Conservation (phyloP, 92 coral and sea anemone species). For the Actinostola sp. region DNA sequence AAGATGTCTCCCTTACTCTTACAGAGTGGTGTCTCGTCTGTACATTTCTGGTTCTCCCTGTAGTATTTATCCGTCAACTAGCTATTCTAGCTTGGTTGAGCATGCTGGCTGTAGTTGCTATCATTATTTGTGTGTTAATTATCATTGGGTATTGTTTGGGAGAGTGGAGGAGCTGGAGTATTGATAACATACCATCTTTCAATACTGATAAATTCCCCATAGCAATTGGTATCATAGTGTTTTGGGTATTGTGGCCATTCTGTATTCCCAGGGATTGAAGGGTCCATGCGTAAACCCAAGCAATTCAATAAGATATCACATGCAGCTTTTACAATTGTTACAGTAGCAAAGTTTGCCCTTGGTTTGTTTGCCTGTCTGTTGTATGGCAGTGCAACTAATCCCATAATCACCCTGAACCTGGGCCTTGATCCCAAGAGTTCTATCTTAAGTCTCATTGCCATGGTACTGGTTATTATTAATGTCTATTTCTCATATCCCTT, state of each 20-base stretch:
- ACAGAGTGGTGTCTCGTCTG: constrained; percentile 70
- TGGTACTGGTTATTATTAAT: constrained; percentile 62
- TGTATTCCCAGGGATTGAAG: constrained; percentile 82
- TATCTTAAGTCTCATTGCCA: constrained; percentile 49
- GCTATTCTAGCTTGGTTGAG: constrained; percentile 85
- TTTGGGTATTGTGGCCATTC: constrained; percentile 77
- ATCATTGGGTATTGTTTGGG: constrained; percentile 60
- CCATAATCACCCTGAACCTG: constrained; percentile 67
- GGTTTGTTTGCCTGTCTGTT: constrained; percentile 67
- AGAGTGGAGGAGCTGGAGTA: constrained; percentile 55
- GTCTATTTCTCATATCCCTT: constrained; percentile 75
- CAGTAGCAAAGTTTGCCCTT: constrained; percentile 54
- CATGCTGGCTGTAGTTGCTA: constrained; percentile 68
- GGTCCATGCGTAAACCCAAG: constrained; percentile 79
- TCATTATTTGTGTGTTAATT: constrained; percentile 51
- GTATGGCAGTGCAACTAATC: constrained; percentile 60
- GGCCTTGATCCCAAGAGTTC: constrained; percentile 45
- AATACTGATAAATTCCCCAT: constrained; percentile 64
- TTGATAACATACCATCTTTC: constrained; percentile 59
- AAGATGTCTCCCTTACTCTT: constrained; percentile 27
- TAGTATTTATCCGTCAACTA: constrained; percentile 59
- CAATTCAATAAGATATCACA: constrained; percentile 66
- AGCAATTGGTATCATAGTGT: constrained; percentile 74
- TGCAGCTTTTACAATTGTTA: constrained; percentile 64
- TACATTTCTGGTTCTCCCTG: constrained; percentile 53